Base-by-base conservation (phyloP, 2,888 invertebrate species). In the Trichacis sp. region DNA sequence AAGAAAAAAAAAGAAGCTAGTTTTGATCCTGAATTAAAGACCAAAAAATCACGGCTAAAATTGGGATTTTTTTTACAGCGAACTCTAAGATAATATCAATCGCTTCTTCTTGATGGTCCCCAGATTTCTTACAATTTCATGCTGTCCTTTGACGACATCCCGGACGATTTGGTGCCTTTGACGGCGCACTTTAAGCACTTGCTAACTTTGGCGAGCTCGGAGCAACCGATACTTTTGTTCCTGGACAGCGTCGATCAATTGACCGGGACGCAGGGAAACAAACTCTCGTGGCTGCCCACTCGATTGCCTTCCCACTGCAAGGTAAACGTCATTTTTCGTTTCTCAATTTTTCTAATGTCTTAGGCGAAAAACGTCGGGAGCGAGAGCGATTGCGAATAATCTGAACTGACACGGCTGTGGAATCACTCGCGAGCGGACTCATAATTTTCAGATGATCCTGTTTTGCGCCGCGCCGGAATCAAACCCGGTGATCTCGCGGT, bases 201-300 rank as follows among this genome's bases (percentile, higher is more conserved):
- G 45, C 85, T 98, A 60, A 93, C 93, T 5, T 88, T 93, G 83
- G 96, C 96, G 0, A 92, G 89, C 0, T 85, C 88, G 65, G 92
- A 93, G 73, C 94, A 95, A 77, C 97, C 98, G 0, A 86, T 98
- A 43, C 88, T 97, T 0, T 87, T 99, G 42, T 97, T 96, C 82
- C 86, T 99, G 76, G 98, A 99, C 84, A 97, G 97, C 0, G 94
- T 99, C 1, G 98, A 99, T 86, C 97, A 98, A 84, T 87, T 99
- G 48, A 97, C 97, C 4, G 96, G 95, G 0, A 93, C 95, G 0
- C 96, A 96, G 73, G 94, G 96, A 19, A 97, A 97, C 77, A 96
- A 97, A 85, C 91, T 98, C 29, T 95, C 97, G 0, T 98, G 98
- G 98, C 86, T 98, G 73, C 98, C 98, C 0, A 94, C 96, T 0